Conservation (phyloP, 2,888 invertebrate species). For the Drosophila rellima region DNA sequence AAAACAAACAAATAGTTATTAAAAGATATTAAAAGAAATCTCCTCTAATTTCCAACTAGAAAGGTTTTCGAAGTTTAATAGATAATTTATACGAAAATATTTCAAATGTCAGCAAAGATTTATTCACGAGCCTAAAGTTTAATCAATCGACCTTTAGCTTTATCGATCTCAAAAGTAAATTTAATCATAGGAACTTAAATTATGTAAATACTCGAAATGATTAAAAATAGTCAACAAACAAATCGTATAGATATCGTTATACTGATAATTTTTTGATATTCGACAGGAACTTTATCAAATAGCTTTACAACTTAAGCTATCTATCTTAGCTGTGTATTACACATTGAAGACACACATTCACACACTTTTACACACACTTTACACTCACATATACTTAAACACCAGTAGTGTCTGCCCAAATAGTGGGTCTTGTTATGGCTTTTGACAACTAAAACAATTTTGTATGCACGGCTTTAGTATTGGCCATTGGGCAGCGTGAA, state of each 20-base stretch:
- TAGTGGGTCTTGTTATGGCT: conserved; percentile 61
- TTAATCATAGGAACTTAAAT: too few species aligned
- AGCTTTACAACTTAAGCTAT: background rate
- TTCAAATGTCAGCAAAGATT: too few species aligned
- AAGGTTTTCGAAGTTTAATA: too few species aligned
- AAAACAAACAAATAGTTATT: too few species aligned
- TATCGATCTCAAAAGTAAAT: too few species aligned
- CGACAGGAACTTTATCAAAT: background rate
- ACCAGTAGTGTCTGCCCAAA: conserved; percentile 49
- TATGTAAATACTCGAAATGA: background rate
- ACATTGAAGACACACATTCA: background rate
- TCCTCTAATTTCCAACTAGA: too few species aligned
- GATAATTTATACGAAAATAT: too few species aligned
- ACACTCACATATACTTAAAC: conserved; percentile 1
- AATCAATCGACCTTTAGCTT: too few species aligned
- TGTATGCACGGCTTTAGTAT: conserved; percentile 61
- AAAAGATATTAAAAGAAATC: too few species aligned
- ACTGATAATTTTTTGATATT: background rate
- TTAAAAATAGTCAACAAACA: background rate
- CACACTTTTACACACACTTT: conserved; percentile 5
- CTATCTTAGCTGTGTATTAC: background rate
- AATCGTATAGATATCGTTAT: too few species aligned
- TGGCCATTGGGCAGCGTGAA: conserved; percentile 46
- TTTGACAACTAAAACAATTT: conserved; percentile 56
- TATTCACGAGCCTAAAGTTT: too few species aligned